Percentiles rank a stretch among this genome's conserved stretches.
These are phyloP conservation scores for Meteorus colon DNA, from an alignment of 2,888 invertebrate species.

Conservation along the genomic window DNA sequence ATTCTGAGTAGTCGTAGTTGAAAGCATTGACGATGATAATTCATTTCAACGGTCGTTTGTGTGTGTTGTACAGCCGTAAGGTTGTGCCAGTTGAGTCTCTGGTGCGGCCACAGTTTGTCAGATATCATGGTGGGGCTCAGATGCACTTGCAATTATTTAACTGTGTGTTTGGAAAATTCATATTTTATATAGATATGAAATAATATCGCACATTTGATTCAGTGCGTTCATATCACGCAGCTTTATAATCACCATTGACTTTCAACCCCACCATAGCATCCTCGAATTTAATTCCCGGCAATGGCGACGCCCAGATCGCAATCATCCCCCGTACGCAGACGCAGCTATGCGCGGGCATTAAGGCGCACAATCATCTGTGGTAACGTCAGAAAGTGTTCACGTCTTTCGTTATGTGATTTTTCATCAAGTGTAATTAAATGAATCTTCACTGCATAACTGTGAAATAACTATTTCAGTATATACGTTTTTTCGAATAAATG, in stretches of 20 bases:
- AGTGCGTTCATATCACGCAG: conserved; percentile 46
- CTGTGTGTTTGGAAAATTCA: background rate
- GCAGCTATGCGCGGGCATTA: conserved; percentile 55
- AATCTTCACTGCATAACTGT: background rate
- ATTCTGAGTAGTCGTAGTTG: conserved; percentile 54
- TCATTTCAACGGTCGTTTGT: conserved; percentile 73
- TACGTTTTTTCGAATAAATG: too few relatives aligned
- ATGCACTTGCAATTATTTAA: conserved; percentile 49
- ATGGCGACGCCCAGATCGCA: conserved; percentile 69
- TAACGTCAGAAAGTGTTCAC: conserved; percentile 51
- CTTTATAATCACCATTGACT: conserved; percentile 47
- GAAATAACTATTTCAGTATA: background rate
- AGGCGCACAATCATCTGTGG: conserved; percentile 47
- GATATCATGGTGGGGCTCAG: conserved; percentile 66
- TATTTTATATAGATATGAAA: background rate
- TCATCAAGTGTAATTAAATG: background rate
- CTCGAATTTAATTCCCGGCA: conserved; percentile 56
- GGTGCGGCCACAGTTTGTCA: conserved; percentile 64
- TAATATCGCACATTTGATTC: too few relatives aligned
- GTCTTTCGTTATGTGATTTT: background rate
- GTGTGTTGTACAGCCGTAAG: conserved; percentile 56
- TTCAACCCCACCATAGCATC: conserved; percentile 52
- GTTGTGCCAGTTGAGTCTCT: conserved; percentile 53
- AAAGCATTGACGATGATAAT: conserved; percentile 79
- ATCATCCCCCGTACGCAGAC: conserved; percentile 62